Base-by-base conservation (phyloP, 2,888 invertebrate species). In the Monochamus alternatus region DNA sequence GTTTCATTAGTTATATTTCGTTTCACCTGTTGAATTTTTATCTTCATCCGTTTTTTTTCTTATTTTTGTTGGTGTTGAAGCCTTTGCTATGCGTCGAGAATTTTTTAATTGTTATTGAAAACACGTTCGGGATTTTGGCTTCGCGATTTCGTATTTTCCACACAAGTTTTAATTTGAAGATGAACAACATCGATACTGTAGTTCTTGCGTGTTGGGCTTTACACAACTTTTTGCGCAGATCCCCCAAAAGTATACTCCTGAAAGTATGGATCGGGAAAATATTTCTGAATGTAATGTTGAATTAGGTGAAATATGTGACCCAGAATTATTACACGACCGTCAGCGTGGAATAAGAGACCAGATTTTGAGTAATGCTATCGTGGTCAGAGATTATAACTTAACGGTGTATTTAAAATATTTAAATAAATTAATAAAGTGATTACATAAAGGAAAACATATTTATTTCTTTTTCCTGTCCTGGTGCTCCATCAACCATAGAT, bases 91-190 rank as follows among this genome's bases (percentile, higher is more conserved):
- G n/a, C n/a, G n/a, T n/a, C n/a, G n/a, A n/a, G n/a, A n/a, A n/a
- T n/a, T n/a, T n/a, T n/a, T n/a, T n/a, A n/a, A n/a, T n/a, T n/a
- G n/a, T n/a, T 31, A 69, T 82, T 63, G 82, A 83, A 76, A 82
- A 83, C 70, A 75, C 75, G 10, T 83, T 83, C 55, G 82, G 83
- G 30, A 84, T 86, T 47, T 75, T 84, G 63, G 72, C 81, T 58
- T 75, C 75, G 3, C 74, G 82, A 74, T 85, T 86, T 78, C 62
- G 82, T 66, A 75, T 85, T 63, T 77, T 85, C 30, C 78, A 81
- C 67, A 78, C 76, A 75, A 60, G 74, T 68, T 82, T 84, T 44
- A 74, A 67, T 68, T 59, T 74, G 12, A 68, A 68, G 67, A 4
- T 71, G 7, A 14, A 69, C 3, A 68, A 68, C 8, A 68, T 76